Percentiles rank a stretch among this genome's conserved stretches.
These are phyloP conservation scores for Rhincodon typus DNA, from an alignment of 2,797 vertebrate genomes.

Conservation along the genomic window DNA sequence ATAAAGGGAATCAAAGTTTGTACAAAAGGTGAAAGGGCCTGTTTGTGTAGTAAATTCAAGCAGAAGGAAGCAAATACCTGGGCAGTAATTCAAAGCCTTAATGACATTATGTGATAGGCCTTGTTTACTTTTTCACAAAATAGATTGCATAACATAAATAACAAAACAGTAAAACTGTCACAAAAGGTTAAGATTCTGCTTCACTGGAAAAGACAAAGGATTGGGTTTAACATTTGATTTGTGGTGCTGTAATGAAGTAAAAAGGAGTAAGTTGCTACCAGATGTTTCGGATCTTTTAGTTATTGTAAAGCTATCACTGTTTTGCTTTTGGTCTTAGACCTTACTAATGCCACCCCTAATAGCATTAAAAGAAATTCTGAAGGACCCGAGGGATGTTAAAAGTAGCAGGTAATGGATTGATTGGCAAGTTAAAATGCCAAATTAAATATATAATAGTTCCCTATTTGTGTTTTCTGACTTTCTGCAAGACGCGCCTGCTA, in stretches of 20 bases:
- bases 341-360: neutral
- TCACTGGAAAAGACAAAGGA: neutral
- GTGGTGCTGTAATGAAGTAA: neutral
- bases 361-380: neutral
- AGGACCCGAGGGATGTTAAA: neutral
- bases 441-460: neutral
- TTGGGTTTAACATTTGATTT: neutral
- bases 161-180: neutral
- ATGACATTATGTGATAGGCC: neutral
- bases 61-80: neutral
- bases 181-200: neutral
- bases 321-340: neutral
- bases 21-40: neutral
- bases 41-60: neutral
- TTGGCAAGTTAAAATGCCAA: neutral
- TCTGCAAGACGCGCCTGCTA: too few species aligned
- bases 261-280: neutral
- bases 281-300: neutral
- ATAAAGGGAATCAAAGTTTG: neutral
- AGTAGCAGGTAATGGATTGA: neutral
- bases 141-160: neutral
- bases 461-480: neutral
- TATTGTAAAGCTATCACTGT: neutral
- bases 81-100: neutral
- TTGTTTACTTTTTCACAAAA: neutral